These are phyloP conservation scores for Pituophis catenifer DNA, from an alignment of 2,113 vertebrate genomes.

Conservation along the genomic window DNA sequence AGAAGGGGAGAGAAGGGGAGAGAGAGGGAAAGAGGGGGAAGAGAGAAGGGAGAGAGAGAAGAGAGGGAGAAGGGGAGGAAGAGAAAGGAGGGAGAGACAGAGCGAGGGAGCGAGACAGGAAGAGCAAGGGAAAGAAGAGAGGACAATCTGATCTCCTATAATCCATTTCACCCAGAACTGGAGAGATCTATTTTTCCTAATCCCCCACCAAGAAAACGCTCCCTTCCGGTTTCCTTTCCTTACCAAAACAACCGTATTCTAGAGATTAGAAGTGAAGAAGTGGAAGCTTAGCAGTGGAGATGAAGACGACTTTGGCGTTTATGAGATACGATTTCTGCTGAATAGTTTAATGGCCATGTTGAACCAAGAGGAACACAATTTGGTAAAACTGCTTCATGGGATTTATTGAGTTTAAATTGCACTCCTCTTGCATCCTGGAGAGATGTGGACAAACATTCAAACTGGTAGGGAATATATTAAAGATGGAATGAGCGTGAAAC, in stretches of 20 bases:
- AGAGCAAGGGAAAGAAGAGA: conserved; percentile 19
- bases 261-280: conserved; percentile 46
- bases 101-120: background rate
- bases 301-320: conserved; percentile 1
- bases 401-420: conserved; percentile 26
- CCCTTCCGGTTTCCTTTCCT: conserved; percentile 25
- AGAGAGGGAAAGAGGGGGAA: too few relatives aligned
- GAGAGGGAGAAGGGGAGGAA: background rate
- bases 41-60: too few relatives aligned
- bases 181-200: conserved; percentile 47
- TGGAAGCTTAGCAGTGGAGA: background rate
- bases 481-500: background rate
- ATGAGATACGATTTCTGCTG: conserved; percentile 37
- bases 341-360: conserved; percentile 24
- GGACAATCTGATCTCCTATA: conserved; percentile 48
- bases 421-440: conserved; percentile 39
- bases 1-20: background rate
- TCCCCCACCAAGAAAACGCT: conserved; percentile 32
- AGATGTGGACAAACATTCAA: conserved; percentile 1
- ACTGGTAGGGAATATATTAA: background rate
- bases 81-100: background rate
- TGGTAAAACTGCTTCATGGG: background rate
- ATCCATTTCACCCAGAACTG: conserved; percentile 46
- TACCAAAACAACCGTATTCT: conserved; percentile 29
- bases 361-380: conserved; percentile 1